Percentiles rank a stretch among this genome's conserved stretches.
Conservation (phyloP, 2,797 vertebrate species). For the Crocodylus rhombifer region DNA sequence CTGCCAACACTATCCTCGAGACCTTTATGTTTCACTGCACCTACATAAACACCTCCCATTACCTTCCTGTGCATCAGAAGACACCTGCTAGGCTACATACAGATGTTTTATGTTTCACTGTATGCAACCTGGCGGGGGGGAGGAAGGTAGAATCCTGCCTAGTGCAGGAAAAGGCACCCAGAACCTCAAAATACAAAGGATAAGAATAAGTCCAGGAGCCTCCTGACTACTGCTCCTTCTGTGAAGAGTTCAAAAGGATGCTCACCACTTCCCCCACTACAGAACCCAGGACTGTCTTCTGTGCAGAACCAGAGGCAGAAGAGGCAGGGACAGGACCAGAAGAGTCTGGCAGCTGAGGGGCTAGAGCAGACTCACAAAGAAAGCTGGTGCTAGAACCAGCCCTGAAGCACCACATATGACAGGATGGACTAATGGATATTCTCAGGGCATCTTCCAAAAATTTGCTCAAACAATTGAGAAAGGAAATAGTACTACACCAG, state of each 20-base stretch:
- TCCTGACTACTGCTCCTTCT: neutral
- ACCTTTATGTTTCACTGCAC: neutral
- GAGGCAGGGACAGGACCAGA: neutral
- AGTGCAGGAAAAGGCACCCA: neutral
- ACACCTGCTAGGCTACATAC: neutral
- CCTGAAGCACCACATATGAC: neutral
- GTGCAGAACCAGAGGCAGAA: neutral
- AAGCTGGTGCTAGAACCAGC: neutral
- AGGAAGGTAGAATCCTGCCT: neutral
- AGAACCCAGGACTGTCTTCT: neutral
- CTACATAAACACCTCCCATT: conserved; percentile 48
- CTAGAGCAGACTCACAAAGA: neutral
- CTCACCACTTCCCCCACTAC: rapidly evolving
- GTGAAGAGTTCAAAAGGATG: neutral
- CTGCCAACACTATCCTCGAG: conserved; percentile 25
- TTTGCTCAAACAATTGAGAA: neutral
- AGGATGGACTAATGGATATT: neutral
- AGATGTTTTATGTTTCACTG: neutral
- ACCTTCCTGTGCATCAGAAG: conserved; percentile 45
- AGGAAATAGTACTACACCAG: neutral
- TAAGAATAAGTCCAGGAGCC: neutral
- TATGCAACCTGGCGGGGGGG: neutral
- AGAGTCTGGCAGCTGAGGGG: rapidly evolving
- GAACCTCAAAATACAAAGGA: neutral
- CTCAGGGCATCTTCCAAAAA: neutral